A percentile compares a stretch with the other conserved stretches of the same genome.
Evolutionary conservation across 1,140 invertebrate species (phyloP).

Genomic region (Andrena cerasifolii): DNA sequence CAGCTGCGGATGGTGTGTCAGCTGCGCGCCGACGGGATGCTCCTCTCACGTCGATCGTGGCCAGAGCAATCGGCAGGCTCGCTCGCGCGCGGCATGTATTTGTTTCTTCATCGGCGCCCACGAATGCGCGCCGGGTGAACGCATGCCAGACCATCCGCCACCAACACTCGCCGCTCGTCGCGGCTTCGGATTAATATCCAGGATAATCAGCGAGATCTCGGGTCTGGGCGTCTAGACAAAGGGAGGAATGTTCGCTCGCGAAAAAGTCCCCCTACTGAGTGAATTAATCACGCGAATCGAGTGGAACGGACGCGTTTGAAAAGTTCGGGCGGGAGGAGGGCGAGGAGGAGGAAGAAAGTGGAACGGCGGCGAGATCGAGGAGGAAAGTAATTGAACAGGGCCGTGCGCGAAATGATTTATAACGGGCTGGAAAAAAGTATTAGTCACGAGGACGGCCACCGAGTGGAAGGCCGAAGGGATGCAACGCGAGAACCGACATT

Average conservation of each 20-base stretch:
- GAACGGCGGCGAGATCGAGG: not conserved
- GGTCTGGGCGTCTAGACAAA: no score
- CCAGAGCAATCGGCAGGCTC: no score
- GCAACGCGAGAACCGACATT: slow-evolving; percentile 20
- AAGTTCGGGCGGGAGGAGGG: not conserved
- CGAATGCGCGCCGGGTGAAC: no score
- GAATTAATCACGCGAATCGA: slow-evolving; percentile 21
- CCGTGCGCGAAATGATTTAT: slow-evolving; percentile 37
- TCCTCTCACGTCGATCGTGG: not conserved
- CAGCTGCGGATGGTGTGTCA: slow-evolving; percentile 4
- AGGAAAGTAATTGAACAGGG: slow-evolving; percentile 28
- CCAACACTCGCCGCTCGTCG: no score
- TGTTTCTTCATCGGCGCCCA: no score
- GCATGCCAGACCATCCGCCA: no score
- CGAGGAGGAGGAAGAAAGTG: not conserved
- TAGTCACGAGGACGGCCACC: slow-evolving; percentile 4
- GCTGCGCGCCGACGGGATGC: no score
- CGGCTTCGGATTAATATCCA: not conserved
- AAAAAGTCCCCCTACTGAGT: no score
- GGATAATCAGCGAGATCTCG: not conserved
- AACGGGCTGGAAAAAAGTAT: slow-evolving; percentile 9
- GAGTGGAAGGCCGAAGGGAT: not conserved
- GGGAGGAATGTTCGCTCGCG: no score
- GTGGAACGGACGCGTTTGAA: not conserved
- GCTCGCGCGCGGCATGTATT: no score